Evolutionary conservation across 1,140 invertebrate species (phyloP).

Genomic region (Elysia chlorotica): DNA sequence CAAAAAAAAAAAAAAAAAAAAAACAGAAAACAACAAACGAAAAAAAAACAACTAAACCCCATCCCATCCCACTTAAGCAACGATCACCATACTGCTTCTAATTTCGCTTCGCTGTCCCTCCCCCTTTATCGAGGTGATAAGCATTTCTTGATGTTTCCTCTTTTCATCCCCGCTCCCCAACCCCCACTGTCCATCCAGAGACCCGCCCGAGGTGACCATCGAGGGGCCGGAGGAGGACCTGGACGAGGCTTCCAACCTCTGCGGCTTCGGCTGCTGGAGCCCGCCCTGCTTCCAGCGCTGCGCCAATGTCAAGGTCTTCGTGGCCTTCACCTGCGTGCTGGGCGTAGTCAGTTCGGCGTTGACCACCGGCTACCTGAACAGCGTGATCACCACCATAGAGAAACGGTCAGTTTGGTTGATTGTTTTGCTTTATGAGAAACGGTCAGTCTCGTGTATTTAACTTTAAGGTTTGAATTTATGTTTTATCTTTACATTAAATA

Average conservation of each 20-base stretch:
- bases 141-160: too few species aligned
- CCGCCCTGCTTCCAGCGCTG: slow-evolving; percentile 81
- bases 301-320: slow-evolving; percentile 80
- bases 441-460: background rate
- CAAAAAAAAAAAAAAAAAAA: too few species aligned
- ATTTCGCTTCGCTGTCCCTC: too few species aligned
- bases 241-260: slow-evolving; percentile 67
- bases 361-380: slow-evolving; percentile 80
- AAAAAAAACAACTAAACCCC: too few species aligned
- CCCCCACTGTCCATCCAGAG: too few species aligned
- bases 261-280: slow-evolving; percentile 80
- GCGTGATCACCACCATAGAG: slow-evolving; percentile 95
- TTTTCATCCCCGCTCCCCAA: too few species aligned
- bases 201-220: slow-evolving; percentile 43
- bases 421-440: background rate
- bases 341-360: slow-evolving; percentile 72
- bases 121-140: too few species aligned
- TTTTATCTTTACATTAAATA: background rate
- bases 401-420: slow-evolving; percentile 69
- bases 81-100: too few species aligned
- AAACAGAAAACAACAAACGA: too few species aligned
- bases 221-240: slow-evolving; percentile 24
- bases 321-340: slow-evolving; percentile 87
- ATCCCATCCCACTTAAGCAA: too few species aligned
- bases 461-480: background rate